phyloP scores from a whole-genome alignment of 2,888 invertebrate genomes.

The Pharmacophagus antenor region DNA sequence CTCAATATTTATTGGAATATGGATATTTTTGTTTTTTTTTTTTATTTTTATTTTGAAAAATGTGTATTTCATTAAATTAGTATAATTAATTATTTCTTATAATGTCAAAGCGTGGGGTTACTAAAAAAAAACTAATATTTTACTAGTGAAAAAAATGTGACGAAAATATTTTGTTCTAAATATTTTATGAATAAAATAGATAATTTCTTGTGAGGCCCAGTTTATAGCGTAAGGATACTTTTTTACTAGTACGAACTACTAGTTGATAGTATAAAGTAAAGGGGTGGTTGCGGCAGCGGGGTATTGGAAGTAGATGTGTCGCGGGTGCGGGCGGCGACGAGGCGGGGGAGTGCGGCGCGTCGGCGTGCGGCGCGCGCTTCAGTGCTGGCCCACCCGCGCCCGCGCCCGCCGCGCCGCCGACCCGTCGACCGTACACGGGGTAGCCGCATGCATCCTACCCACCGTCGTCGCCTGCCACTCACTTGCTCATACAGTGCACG shows the following conservation, averaged over 20 bases:
- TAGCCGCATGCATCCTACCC: conserved; percentile 65
- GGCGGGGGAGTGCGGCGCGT: conserved; percentile 44
- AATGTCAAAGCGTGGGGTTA: too few species aligned
- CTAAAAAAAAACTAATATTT: too few species aligned
- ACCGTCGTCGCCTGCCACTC: conserved; percentile 62
- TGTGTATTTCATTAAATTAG: too few species aligned
- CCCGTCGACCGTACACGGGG: conserved; percentile 56
- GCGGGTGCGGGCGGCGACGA: conserved; percentile 38
- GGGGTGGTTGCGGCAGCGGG: conserved; percentile 2
- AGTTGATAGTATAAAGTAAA: conserved; percentile 3
- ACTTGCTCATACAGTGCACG: conserved; percentile 12
- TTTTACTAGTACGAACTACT: not conserved
- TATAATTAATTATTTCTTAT: too few species aligned
- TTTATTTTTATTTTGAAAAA: too few species aligned
- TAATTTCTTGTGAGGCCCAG: not conserved
- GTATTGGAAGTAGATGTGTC: conserved; percentile 35
- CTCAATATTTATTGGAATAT: too few species aligned
- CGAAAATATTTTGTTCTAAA: not conserved
- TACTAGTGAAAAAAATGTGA: not conserved
- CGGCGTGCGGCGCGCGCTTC: conserved; percentile 71
- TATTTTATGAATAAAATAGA: not conserved
- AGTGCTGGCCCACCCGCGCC: conserved; percentile 77
- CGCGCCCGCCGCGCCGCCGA: conserved; percentile 68
- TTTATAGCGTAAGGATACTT: not conserved
- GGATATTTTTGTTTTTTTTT: too few species aligned